A percentile compares a stretch with the other conserved stretches of the same genome.
phyloP scores from a whole-genome alignment of 2,113 vertebrate genomes.

The Capreolus pygargus region DNA sequence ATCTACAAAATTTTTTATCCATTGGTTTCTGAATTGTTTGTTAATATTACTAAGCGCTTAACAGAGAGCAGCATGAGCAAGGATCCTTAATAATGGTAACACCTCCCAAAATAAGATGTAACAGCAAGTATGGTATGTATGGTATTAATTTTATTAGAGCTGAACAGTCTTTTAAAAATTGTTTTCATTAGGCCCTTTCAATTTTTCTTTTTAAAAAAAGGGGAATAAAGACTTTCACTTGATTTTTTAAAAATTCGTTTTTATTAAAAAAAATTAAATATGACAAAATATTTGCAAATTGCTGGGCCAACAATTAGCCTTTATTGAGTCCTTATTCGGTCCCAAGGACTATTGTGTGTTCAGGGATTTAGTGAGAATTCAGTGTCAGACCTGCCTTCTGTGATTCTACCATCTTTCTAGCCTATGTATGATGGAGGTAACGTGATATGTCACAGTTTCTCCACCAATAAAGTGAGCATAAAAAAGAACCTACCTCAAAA shows the following conservation, averaged over 20 bases:
- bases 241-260: background rate
- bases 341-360: background rate
- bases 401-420: background rate
- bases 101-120: background rate
- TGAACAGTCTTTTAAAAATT: background rate
- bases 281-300: background rate
- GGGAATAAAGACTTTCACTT: background rate
- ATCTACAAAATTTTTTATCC: background rate
- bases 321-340: background rate
- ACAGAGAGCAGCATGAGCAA: background rate
- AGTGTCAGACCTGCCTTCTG: background rate
- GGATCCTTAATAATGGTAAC: background rate
- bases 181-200: background rate
- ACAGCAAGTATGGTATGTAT: background rate
- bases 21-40: background rate
- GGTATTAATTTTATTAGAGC: background rate
- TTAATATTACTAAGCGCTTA: background rate
- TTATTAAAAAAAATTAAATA: background rate
- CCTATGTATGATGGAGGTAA: background rate
- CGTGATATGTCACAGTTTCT: background rate
- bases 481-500: background rate
- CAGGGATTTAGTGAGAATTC: background rate
- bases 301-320: background rate
- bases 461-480: background rate
- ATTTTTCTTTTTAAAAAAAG: background rate